These are phyloP conservation scores for Actenoides hombroni DNA, from an alignment of 2,113 vertebrate genomes.

Conservation along the genomic window DNA sequence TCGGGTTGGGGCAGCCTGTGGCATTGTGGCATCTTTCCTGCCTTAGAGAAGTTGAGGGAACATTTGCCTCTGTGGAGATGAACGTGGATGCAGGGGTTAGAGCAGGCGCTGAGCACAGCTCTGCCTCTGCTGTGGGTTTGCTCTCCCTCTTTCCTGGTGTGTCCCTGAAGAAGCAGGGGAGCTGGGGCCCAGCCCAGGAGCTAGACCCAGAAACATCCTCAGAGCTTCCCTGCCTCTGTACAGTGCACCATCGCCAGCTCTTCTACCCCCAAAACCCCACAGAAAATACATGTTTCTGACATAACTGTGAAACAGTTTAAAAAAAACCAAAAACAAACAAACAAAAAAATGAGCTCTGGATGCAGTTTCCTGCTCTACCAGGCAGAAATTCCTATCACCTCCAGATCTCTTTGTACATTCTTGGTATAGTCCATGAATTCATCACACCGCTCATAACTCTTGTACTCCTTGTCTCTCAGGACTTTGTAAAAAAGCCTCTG, in stretches of 20 bases:
- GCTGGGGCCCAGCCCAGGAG: neutral
- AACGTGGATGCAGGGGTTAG: neutral
- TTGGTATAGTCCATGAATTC: neutral
- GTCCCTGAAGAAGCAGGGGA: neutral
- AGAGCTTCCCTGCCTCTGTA: neutral
- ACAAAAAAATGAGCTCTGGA: neutral
- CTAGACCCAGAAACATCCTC: neutral
- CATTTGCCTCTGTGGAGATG: neutral
- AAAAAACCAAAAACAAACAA: neutral
- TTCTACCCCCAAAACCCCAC: neutral
- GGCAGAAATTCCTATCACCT: neutral
- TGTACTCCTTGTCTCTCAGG: neutral
- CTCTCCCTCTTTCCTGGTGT: neutral
- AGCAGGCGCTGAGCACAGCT: neutral
- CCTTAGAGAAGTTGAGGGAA: neutral
- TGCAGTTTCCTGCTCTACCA: neutral
- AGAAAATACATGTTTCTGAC: neutral
- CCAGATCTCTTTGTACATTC: neutral
- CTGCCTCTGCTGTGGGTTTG: neutral
- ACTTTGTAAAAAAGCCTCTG: neutral
- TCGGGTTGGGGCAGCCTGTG: rapidly evolving
- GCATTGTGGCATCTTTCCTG: neutral
- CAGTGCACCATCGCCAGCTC: neutral
- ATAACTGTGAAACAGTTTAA: neutral
- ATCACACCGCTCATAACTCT: neutral